Percentiles rank a stretch among this genome's conserved stretches.
Conservation (phyloP, 2,113 vertebrate species). For the Petrocephalus microphthalmus region DNA sequence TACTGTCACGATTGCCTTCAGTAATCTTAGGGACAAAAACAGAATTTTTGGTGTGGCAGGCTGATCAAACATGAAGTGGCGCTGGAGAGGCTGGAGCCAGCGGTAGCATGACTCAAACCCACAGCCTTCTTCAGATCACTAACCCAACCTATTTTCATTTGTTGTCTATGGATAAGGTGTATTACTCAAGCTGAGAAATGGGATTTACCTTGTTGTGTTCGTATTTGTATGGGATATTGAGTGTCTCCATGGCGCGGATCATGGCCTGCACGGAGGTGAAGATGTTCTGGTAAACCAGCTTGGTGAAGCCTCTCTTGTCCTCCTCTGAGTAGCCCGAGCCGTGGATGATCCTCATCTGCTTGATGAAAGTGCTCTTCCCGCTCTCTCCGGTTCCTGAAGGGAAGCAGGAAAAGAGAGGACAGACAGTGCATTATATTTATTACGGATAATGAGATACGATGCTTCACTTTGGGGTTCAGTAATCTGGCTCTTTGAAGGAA, state of each 20-base stretch:
- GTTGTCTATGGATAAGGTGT: background rate
- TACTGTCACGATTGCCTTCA: background rate
- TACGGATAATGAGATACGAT: background rate
- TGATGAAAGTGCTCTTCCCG: conserved; percentile 78
- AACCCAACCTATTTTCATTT: background rate
- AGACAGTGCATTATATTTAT: background rate
- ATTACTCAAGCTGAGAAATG: background rate
- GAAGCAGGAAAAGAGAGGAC: conserved; percentile 25
- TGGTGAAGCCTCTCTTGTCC: conserved; percentile 76
- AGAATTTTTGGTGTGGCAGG: too few relatives aligned
- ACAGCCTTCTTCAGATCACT: background rate
- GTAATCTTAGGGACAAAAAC: background rate
- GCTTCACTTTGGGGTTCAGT: background rate
- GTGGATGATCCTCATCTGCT: conserved; percentile 80
- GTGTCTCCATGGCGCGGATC: conserved; percentile 78
- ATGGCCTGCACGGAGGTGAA: conserved; percentile 80
- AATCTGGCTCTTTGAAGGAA: background rate
- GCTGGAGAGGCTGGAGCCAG: background rate
- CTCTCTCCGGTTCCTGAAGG: conserved; percentile 74
- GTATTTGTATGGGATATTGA: conserved; percentile 77
- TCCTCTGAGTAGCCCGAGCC: conserved; percentile 77
- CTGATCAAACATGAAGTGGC: background rate
- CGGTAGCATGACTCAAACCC: background rate
- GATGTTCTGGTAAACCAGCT: conserved; percentile 79
- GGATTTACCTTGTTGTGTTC: conserved; percentile 72